Base-by-base conservation (phyloP, 2,113 vertebrate genomes). In the Periophthalmus modestus region DNA sequence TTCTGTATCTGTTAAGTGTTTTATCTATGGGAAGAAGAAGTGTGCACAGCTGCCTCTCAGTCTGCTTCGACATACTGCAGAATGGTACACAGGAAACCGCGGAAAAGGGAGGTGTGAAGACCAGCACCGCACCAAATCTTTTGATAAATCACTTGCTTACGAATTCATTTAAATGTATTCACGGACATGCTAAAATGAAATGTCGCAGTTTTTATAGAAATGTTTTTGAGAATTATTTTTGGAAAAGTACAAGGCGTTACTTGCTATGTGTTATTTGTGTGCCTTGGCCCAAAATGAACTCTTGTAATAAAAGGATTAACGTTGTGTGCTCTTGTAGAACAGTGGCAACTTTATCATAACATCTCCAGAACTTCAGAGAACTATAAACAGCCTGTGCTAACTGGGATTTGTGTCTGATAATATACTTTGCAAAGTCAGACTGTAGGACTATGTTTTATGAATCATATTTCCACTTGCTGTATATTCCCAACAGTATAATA, bases 1-100 rank as follows among this genome's bases (percentile, higher is more conserved):
- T 77, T 48, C 62, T 21, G 7, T 69, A 52, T 78, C 71, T 47
- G 71, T 69, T 62, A 72, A 82, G 79, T 82, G 69, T 43, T 80
- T 90, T 86, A 90, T 91, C 87, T 79, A 75, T 73, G 46, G 23
- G 47, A 82, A 86, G 85, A 80, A 75, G 59, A 81, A 84, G 83
- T 58, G 61, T 68, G 72, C 73, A 68, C 82, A 80, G 74, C 82
- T 85, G 82, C 81, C 79, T 67, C 79, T 74, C 74, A 66, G 73
- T 72, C 79, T 85, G 61, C 82, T 78, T 69, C 66, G 58, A 74
- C 69, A 82, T 62, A 69, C 81, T 71, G 75, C 79, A 72, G 79
- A 67, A 28, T 16, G 58, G 23, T 28, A 1, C 52, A 72, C 66
- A 50, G 59, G 69, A 78, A 73, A 77, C 72, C 59, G 55, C 73